These are phyloP conservation scores for Sepioteuthis lessoniana DNA, from an alignment of 2,888 invertebrate genomes.

Conservation along the genomic window DNA sequence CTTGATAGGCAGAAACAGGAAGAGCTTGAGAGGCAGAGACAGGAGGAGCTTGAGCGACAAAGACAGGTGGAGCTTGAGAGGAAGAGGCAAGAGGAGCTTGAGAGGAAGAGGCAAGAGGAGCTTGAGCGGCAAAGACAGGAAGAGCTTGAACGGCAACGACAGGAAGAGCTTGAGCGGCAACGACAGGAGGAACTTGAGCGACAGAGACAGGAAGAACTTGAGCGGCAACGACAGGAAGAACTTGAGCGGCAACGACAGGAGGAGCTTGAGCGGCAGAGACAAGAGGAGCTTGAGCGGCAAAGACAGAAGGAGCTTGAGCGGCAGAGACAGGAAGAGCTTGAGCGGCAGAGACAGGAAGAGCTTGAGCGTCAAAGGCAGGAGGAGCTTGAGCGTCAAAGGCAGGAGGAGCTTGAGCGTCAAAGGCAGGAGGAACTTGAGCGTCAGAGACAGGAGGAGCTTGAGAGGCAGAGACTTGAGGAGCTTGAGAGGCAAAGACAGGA, in stretches of 20 bases:
- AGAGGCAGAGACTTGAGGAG: neutral
- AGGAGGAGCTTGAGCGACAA: constrained; percentile 44
- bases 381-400: neutral
- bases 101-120: neutral
- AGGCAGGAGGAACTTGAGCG: neutral
- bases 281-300: neutral
- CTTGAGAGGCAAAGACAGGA: neutral
- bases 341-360: constrained; percentile 24
- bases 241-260: constrained; percentile 6
- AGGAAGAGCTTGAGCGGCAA: neutral
- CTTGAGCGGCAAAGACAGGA: neutral
- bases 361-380: constrained; percentile 41
- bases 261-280: constrained; percentile 34
- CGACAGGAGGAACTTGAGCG: neutral
- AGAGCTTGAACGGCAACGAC: neutral
- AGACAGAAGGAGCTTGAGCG: constrained; percentile 34
- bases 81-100: constrained; percentile 41
- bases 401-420: neutral
- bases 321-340: constrained; percentile 14
- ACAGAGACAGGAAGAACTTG: neutral
- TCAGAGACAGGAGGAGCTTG: neutral
- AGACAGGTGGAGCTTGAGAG: constrained; percentile 39
- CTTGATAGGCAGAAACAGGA: neutral
- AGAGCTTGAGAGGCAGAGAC: neutral
- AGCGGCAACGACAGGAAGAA: neutral